Percentiles rank a stretch among this genome's conserved stretches.
These are phyloP conservation scores for Lasioglossum calceatum DNA, from an alignment of 2,888 invertebrate genomes.

Conservation along the genomic window DNA sequence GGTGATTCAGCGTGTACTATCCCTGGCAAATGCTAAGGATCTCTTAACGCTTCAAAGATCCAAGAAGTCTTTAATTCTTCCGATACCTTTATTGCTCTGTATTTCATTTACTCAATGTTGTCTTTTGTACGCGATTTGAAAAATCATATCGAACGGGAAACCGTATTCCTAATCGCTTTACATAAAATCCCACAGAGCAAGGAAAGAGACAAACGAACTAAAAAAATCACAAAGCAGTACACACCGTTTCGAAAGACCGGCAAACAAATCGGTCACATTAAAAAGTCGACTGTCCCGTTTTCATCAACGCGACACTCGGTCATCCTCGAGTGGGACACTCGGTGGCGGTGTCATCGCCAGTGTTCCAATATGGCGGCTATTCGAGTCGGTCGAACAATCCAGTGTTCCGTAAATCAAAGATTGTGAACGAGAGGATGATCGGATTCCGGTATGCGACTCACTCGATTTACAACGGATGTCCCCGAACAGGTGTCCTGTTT, in stretches of 20 bases:
- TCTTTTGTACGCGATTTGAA: too few species aligned
- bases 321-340: slow-evolving; percentile 2
- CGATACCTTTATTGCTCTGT: background rate
- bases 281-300: slow-evolving; percentile 11
- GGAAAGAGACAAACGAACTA: background rate
- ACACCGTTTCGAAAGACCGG: background rate
- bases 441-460: background rate
- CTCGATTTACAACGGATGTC: background rate
- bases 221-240: background rate
- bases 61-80: background rate
- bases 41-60: too few species aligned
- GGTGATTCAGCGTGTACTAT: background rate
- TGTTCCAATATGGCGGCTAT: background rate
- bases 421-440: background rate
- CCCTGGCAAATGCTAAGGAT: background rate
- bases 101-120: background rate
- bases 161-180: background rate
- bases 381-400: background rate
- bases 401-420: slow-evolving; percentile 4
- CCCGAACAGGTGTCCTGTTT: slow-evolving; percentile 20
- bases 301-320: background rate
- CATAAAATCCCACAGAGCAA: background rate
- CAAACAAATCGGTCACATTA: background rate
- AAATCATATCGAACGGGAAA: background rate
- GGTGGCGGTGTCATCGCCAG: background rate